Percentiles rank a stretch among this genome's conserved stretches.
phyloP scores from a whole-genome alignment of 2,113 vertebrate species.

The Camarhynchus parvulus region DNA sequence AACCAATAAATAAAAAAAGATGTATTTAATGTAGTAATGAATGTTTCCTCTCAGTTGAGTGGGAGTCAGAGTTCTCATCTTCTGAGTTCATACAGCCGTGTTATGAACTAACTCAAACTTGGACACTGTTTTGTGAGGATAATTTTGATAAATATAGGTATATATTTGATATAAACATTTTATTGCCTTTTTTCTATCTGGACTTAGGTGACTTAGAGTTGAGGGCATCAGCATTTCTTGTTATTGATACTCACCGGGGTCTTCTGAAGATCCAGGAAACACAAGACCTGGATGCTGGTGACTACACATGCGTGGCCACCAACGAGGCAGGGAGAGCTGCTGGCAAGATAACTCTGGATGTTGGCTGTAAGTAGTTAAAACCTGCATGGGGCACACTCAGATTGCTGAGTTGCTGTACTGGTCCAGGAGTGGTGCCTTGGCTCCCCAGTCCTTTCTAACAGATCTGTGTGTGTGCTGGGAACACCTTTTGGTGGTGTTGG shows the following conservation, averaged over 20 bases:
- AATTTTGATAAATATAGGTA: background rate
- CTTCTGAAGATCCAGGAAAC: slow-evolving; percentile 87
- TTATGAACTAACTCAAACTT: background rate
- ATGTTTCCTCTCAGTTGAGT: background rate
- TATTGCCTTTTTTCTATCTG: background rate
- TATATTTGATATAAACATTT: background rate
- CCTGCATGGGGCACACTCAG: background rate
- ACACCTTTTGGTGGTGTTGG: background rate
- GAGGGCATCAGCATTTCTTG: slow-evolving; percentile 79
- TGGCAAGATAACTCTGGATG: slow-evolving; percentile 87
- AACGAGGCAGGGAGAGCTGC: slow-evolving; percentile 88
- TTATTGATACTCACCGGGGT: slow-evolving; percentile 78
- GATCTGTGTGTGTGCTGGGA: background rate
- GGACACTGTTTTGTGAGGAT: background rate
- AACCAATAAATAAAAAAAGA: background rate
- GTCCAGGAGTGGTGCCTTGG: background rate
- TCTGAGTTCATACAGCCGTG: background rate
- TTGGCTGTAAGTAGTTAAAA: slow-evolving; percentile 85
- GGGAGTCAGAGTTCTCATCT: background rate
- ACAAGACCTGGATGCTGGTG: slow-evolving; percentile 87
- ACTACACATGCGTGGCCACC: slow-evolving; percentile 88
- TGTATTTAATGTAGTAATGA: background rate
- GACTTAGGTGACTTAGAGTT: slow-evolving; percentile 84
- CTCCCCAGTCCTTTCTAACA: background rate
- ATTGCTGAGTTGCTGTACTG: background rate